Evolutionary conservation across 2,113 vertebrate species (phyloP).

Genomic region (Melanocharis versteri): DNA sequence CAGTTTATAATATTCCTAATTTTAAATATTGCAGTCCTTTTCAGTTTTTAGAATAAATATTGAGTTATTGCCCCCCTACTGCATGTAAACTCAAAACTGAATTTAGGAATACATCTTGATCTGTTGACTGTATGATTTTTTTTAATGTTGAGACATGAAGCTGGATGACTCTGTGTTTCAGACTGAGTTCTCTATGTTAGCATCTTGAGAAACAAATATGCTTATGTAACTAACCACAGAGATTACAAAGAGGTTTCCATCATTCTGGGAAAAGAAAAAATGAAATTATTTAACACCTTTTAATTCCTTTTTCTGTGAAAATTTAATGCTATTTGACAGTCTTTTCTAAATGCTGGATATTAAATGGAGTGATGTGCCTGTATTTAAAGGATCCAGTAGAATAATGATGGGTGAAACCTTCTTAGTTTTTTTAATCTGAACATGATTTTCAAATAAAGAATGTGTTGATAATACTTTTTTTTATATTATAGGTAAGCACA

Average conservation of each 20-base stretch:
- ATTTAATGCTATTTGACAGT: neutral
- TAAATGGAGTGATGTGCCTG: neutral
- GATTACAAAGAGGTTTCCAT: neutral
- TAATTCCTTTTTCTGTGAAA: neutral
- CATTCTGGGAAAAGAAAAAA: neutral
- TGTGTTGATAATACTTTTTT: neutral
- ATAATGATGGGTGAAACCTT: neutral
- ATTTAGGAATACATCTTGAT: neutral
- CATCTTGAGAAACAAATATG: neutral
- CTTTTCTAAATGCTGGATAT: neutral
- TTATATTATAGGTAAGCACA: slow-evolving; percentile 78
- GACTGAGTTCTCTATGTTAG: neutral
- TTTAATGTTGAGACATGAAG: neutral
- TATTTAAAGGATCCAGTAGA: neutral
- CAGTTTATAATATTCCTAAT: neutral
- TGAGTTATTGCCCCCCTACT: neutral
- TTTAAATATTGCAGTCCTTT: neutral
- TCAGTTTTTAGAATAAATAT: neutral
- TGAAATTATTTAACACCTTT: neutral
- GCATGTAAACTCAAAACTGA: neutral
- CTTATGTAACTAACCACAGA: neutral
- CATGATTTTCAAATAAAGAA: neutral
- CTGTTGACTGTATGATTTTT: neutral
- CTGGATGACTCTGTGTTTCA: neutral
- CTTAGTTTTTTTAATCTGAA: neutral